Base-by-base conservation (phyloP, 2,888 invertebrate genomes). In the Plebejus anna region DNA sequence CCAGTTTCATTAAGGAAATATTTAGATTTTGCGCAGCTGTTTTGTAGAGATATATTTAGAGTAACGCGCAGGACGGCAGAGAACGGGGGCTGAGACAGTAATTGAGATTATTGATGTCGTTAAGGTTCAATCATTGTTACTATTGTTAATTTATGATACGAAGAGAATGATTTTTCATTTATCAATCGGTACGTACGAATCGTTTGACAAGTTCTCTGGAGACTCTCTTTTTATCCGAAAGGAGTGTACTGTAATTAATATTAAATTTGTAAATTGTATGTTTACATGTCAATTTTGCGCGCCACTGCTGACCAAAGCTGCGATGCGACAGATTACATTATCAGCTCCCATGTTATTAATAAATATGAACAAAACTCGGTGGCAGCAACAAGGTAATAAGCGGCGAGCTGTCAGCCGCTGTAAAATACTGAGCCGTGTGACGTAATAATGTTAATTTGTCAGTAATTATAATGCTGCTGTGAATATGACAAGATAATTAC, bases 11-110 rank as follows among this genome's bases (percentile, higher is more conserved):
- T 66, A 66, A 36, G 36, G 13, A 36, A 28, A 61, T 59, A 66
- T 66, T 66, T 66, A 66, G 66, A 66, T 36, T 13, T 61, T 61
- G 66, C 32, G 66, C 66, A 36, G 66, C 66, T 66, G 66, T 66
- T 66, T 28, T 11, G 61, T 28, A 61, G 28, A 61, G 28, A 36
- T 13, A 66, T 32, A 66, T 66, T 32, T 66, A 66, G 66, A 5
- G 66, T 16, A 13, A 32, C 66, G 66, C 66, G 13, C 66, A 13
- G 28, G 22, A 13, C 22, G 59, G 36, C 16, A 32, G 36, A 66
- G 66, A 66, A 5, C 16, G 66, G 5, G 32, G 66, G 66, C 55
- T 55, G 16, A 55, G 4, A 13, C 16, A 13, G 4, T 55, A 1
- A 47, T 11, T 47, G 2, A 3, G 2, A 47, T 47, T 47, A 9